A percentile compares a stretch with the other conserved stretches of the same genome.
phyloP scores from a whole-genome alignment of 2,113 vertebrate species.

The Pithys albifrons region DNA sequence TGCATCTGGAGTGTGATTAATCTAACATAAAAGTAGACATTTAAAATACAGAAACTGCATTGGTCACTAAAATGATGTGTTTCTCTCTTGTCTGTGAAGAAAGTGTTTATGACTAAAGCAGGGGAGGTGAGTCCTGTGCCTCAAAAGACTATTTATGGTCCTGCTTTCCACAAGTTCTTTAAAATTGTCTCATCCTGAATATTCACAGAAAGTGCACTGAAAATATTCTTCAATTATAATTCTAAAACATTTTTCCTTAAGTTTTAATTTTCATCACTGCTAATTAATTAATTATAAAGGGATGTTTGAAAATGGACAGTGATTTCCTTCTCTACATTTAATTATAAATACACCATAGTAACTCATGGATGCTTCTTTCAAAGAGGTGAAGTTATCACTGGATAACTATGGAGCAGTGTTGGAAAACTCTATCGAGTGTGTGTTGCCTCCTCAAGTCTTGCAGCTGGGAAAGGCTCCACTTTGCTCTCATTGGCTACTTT shows the following conservation, averaged over 20 bases:
- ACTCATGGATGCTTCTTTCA: neutral
- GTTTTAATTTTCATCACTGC: neutral
- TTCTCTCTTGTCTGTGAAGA: neutral
- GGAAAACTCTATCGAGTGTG: neutral
- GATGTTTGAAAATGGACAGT: neutral
- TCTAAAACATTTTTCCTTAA: neutral
- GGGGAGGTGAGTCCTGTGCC: neutral
- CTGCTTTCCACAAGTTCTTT: neutral
- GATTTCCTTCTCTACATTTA: neutral
- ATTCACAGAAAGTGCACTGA: neutral
- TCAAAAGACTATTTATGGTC: neutral
- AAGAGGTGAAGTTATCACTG: neutral
- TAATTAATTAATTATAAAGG: neutral
- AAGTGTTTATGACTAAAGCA: neutral
- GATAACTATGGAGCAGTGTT: neutral
- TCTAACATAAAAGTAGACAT: neutral
- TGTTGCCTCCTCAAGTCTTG: neutral
- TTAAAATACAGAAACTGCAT: neutral
- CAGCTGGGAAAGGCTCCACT: neutral
- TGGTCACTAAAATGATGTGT: neutral
- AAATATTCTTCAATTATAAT: neutral
- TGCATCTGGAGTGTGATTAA: neutral
- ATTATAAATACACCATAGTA: neutral
- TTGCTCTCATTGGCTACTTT: neutral
- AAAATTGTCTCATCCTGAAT: neutral